Base-by-base conservation (phyloP, 1,140 invertebrate species). In the Dreissena polymorpha region DNA sequence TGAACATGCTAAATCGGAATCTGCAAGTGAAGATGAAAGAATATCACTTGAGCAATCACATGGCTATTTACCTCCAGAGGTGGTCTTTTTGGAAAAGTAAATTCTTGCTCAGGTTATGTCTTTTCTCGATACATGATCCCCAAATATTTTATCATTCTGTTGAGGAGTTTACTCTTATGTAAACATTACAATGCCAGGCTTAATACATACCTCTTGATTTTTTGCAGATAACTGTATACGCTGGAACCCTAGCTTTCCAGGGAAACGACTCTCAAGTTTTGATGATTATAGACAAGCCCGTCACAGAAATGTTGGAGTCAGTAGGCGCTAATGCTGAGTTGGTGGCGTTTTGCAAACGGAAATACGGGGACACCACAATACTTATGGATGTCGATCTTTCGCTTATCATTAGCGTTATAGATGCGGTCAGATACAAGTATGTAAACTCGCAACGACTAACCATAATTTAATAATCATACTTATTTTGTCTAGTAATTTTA, bases 371-470 rank as follows among this genome's bases (percentile, higher is more conserved):
- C 18, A 23, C 57, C 0, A 63, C 74, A 25, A 86, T 73, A 13
- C 65, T 86, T 13, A 86, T 86, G 86, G 86, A 86, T 69, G 63
- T 85, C 14, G 86, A 86, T 64, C 86, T 83, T 50, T 73, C 83
- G 12, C 73, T 83, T 21, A 83, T 86, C 5, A 86, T 86, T 53
- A 80, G 78, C 55, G 72, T 85, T 8, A 86, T 86, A 23, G 86
- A 86, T 83, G 86, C 83, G 50, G 83, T 86, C n/a, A 85, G 86
- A 85, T 86, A 86, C 53, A 85, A 73, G 86, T 86, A 65, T 18
- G 29, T 51, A 6, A 25, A 14, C 21, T 68, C 23, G 2, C 57
- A 63, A 12, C 18, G 18, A 63, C 2, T 5, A n/a, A n/a, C 12
- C 2, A 63, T n/a, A 3, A 18, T 63, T 5, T n/a, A 5, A 63